Percentiles rank a stretch among this genome's conserved stretches.
Evolutionary conservation across 2,113 vertebrate genomes (phyloP).

Genomic region (Tiliqua scincoides): DNA sequence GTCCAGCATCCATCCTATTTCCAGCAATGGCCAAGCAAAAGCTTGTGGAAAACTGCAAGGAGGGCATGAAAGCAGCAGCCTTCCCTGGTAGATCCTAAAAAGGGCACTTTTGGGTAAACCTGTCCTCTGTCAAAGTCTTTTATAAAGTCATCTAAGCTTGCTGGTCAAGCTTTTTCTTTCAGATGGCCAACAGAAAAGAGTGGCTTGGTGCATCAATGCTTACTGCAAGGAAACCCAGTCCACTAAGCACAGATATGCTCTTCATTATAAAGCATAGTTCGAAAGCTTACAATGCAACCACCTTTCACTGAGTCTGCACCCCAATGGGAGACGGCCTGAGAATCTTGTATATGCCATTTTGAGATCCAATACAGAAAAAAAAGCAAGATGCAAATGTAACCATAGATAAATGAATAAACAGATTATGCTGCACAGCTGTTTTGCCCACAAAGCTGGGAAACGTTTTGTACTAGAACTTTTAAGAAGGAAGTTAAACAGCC

Average conservation of each 20-base stretch:
- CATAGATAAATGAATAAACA: not conserved
- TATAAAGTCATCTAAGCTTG: not conserved
- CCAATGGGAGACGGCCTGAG: too few species aligned
- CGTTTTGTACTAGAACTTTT: not conserved
- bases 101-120: not conserved
- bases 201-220: not conserved
- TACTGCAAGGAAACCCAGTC: not conserved
- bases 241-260: too few species aligned
- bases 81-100: not conserved
- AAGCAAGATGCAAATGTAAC: not conserved
- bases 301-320: too few species aligned
- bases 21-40: not conserved
- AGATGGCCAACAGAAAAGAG: not conserved
- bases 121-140: not conserved
- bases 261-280: too few species aligned
- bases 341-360: not conserved
- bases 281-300: too few species aligned
- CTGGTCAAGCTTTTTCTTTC: not conserved
- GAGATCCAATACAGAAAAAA: not conserved
- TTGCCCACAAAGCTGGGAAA: not conserved
- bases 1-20: not conserved
- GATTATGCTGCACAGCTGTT: not conserved
- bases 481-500: not conserved
- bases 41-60: not conserved
- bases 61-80: not conserved